phyloP scores from a whole-genome alignment of 1,140 invertebrate species.

The Euschistus heros region DNA sequence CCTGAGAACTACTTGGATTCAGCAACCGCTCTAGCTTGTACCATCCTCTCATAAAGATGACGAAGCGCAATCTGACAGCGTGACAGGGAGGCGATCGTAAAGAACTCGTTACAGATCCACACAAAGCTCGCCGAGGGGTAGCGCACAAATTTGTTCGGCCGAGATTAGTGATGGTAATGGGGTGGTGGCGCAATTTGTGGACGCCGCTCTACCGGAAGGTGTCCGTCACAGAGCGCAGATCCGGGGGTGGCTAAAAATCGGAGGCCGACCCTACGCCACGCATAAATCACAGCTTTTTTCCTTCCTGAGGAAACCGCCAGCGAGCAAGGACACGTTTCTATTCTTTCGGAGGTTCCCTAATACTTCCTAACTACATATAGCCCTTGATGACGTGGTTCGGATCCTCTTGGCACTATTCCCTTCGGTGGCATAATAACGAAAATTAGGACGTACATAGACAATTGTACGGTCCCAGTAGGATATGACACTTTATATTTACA shows the following conservation, averaged over 20 bases:
- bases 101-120: conserved; percentile 2
- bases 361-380: conserved; percentile 2
- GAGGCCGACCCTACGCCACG: not conserved
- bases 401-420: not conserved
- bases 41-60: too few species aligned
- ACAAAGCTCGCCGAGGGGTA: not conserved
- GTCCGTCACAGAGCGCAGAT: not conserved
- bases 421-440: not conserved
- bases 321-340: not conserved
- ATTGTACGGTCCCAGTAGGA: not conserved
- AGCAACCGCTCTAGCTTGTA: too few species aligned
- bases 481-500: not conserved
- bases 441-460: not conserved
- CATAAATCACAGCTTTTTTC: conserved; percentile 6
- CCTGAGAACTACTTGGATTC: too few species aligned
- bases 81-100: not conserved
- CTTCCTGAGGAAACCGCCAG: not conserved
- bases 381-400: not conserved
- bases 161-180: conserved; percentile 6
- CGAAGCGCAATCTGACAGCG: too few species aligned
- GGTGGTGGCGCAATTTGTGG: conserved; percentile 4
- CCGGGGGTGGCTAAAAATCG: conserved; percentile 6
- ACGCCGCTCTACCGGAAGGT: not conserved
- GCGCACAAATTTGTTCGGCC: not conserved
- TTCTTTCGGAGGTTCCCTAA: not conserved